A percentile compares a stretch with the other conserved stretches of the same genome.
Conservation (phyloP, 2,113 vertebrate genomes). For the Gasterosteus nipponicus region DNA sequence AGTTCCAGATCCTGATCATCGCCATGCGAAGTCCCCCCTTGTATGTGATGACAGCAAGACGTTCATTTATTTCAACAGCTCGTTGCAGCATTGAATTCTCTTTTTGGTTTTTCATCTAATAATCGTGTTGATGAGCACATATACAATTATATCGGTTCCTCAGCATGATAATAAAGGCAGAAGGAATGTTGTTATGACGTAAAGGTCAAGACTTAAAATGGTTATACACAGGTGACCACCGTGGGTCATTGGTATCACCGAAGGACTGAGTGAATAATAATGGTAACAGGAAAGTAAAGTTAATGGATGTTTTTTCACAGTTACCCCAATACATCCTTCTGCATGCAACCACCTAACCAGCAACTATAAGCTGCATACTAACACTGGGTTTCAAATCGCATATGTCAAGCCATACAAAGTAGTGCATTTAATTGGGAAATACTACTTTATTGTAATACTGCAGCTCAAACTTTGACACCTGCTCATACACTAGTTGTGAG, state of each 20-base stretch:
- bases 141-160: slow-evolving; percentile 5
- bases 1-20: slow-evolving; percentile 60
- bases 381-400: background rate
- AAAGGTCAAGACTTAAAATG: background rate
- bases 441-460: background rate
- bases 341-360: slow-evolving; percentile 9
- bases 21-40: slow-evolving; percentile 48
- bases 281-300: background rate
- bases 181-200: background rate
- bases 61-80: slow-evolving; percentile 40
- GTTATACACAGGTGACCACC: background rate
- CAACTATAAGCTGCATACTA: background rate
- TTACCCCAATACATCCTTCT: background rate
- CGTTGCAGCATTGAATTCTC: slow-evolving; percentile 10
- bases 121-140: slow-evolving; percentile 20
- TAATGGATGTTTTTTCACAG: background rate
- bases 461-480: background rate
- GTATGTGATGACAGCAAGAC: slow-evolving; percentile 44
- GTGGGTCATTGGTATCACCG: background rate
- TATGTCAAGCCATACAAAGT: background rate
- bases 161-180: background rate
- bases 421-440: background rate
- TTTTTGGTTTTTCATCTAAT: slow-evolving; percentile 11
- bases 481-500: background rate
- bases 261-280: background rate